Evolutionary conservation across 2,888 invertebrate genomes (phyloP).

Genomic region (Biston betularia): DNA sequence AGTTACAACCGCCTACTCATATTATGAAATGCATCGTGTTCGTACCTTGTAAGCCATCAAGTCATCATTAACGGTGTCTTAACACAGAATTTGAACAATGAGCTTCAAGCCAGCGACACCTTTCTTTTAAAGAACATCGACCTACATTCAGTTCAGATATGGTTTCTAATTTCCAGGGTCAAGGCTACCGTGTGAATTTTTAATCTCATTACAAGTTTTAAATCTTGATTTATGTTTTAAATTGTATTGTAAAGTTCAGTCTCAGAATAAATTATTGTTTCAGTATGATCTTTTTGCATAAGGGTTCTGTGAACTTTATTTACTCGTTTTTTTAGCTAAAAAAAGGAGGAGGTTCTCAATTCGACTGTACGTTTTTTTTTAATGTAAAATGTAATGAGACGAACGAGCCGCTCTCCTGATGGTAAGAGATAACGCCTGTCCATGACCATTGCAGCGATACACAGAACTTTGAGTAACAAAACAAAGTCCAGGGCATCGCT

Average conservation of each 20-base stretch:
- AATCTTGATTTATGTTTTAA: not conserved
- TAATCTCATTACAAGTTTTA: constrained; percentile 10
- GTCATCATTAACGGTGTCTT: constrained; percentile 34
- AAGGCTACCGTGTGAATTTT: constrained; percentile 35
- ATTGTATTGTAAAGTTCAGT: not conserved
- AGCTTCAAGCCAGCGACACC: constrained; percentile 28
- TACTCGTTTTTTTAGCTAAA: no score
- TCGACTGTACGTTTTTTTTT: no score
- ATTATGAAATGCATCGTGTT: constrained; percentile 31
- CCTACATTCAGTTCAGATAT: constrained; percentile 33
- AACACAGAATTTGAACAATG: constrained; percentile 32
- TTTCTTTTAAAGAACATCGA: constrained; percentile 34
- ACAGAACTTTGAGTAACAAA: no score
- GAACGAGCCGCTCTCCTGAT: no score
- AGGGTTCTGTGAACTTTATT: not conserved
- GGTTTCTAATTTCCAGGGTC: constrained; percentile 45
- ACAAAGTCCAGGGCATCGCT: no score
- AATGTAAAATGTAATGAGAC: no score
- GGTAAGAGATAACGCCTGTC: no score
- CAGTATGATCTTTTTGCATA: not conserved
- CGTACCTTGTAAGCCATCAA: constrained; percentile 24
- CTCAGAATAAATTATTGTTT: not conserved
- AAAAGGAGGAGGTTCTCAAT: no score
- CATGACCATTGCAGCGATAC: no score
- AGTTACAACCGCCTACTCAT: constrained; percentile 29